Base-by-base conservation (phyloP, 2,888 invertebrate genomes). In the Notocelia uddmanniana region DNA sequence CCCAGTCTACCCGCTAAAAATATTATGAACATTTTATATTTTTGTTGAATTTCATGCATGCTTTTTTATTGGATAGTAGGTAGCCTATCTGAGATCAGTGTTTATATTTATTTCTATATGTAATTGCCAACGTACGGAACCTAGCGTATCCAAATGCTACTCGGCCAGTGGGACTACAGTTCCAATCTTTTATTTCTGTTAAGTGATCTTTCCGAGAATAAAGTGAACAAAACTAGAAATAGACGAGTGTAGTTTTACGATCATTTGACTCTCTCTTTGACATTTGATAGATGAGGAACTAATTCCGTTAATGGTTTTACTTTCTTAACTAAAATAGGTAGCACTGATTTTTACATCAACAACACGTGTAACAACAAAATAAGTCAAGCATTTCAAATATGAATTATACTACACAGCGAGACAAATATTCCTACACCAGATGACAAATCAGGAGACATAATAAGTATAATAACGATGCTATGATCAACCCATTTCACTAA, bases 221-320 rank as follows among this genome's bases (percentile, higher is more conserved):
- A 48, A 66, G 37, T 48, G 69, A 67, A 55, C 55, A 55, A 54
- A 60, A 34, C 71, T 67, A 34, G 54, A 71, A 71, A 71, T 67
- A 70, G 64, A 69, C 19, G 54, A 15, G 50, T 55, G 50, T 50
- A 19, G 58, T 34, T 71, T 71, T 67, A 71, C 66, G 66, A 71
- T 59, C 21, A 68, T 41, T 60, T 41, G 58, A 31, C 31, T 54
- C 13, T 52, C 21, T 54, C 59, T 54, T 50, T 55, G 60, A 68
- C 68, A 62, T 57, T 68, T 68, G 68, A 72, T 72, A 62, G 67
- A 72, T 68, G 72, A 68, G 57, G 62, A 55, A 62, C 72, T 68
- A 62, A 72, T 72, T 45, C n/a, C 60, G 54, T 48, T 72, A 72
- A 72, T 60, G 60, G 60, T 48, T 67, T 57, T 37, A 68, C 48